Conservation (phyloP, 2,888 invertebrate genomes). For the Lochmaea crataegi region DNA sequence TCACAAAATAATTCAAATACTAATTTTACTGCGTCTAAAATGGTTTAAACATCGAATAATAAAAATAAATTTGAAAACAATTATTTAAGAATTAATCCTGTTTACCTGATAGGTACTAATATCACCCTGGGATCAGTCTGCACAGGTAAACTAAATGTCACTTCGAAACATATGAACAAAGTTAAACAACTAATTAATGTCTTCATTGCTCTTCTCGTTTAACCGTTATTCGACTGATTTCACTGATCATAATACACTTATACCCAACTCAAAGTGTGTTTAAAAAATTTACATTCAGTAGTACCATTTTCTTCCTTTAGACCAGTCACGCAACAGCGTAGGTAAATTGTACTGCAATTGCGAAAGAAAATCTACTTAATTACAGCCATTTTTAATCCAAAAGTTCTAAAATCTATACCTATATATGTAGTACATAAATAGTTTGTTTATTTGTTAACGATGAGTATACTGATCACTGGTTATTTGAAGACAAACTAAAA, state of each 20-base stretch:
- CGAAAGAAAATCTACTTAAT: too few relatives aligned
- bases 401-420: too few relatives aligned
- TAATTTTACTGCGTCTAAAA: background rate
- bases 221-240: slow-evolving; percentile 7
- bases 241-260: slow-evolving; percentile 4
- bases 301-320: slow-evolving; percentile 1
- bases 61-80: too few relatives aligned
- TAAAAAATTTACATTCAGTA: slow-evolving; percentile 12
- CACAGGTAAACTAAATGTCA: background rate
- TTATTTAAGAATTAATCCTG: too few relatives aligned
- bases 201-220: slow-evolving; percentile 9
- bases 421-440: too few relatives aligned
- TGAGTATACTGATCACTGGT: too few relatives aligned
- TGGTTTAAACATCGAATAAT: too few relatives aligned
- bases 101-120: slow-evolving; percentile 10
- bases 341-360: too few relatives aligned
- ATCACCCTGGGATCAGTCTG: background rate
- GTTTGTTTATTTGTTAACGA: too few relatives aligned
- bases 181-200: background rate
- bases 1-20: background rate
- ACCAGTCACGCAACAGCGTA: background rate
- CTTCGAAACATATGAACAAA: background rate
- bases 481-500: too few relatives aligned
- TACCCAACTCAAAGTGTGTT: background rate
- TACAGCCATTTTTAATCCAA: too few relatives aligned